phyloP scores from a whole-genome alignment of 2,113 vertebrate genomes.

The Amphilophus citrinellus region DNA sequence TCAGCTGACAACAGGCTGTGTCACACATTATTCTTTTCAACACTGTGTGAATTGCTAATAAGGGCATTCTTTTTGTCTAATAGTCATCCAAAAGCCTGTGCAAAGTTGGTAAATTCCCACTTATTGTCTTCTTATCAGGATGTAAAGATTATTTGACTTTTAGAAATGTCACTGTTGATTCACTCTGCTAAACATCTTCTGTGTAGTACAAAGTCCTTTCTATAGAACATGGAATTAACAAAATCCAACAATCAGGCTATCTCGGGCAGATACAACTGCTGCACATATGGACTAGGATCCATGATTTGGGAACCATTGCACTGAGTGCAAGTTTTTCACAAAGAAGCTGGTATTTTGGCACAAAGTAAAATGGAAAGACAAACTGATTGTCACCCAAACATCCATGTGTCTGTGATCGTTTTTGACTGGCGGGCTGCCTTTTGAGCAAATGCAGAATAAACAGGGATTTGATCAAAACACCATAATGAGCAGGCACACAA shows the following conservation, averaged over 20 bases:
- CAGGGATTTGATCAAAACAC: background rate
- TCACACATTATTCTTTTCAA: background rate
- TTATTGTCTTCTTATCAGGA: background rate
- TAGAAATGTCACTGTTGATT: background rate
- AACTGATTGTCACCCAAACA: background rate
- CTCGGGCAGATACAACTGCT: background rate
- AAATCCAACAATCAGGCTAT: background rate
- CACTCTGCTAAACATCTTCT: background rate
- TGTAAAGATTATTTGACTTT: background rate
- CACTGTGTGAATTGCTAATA: slow-evolving; percentile 3
- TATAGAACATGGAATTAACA: background rate
- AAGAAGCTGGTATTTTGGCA: background rate
- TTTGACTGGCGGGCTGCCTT: background rate
- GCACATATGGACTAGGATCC: background rate
- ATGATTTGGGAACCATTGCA: background rate
- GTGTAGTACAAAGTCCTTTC: background rate
- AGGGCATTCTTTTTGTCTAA: slow-evolving; percentile 2
- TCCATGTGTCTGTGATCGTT: background rate
- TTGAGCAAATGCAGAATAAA: slow-evolving; percentile 1
- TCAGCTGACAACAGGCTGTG: background rate
- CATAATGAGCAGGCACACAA: background rate
- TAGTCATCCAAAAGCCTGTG: slow-evolving; percentile 8
- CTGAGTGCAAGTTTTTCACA: background rate
- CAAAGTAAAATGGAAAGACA: slow-evolving; percentile 15
- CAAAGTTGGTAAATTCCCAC: background rate